A percentile compares a stretch with the other conserved stretches of the same genome.
phyloP scores from a whole-genome alignment of 2,888 invertebrate genomes.

The Eurytoma californica region DNA sequence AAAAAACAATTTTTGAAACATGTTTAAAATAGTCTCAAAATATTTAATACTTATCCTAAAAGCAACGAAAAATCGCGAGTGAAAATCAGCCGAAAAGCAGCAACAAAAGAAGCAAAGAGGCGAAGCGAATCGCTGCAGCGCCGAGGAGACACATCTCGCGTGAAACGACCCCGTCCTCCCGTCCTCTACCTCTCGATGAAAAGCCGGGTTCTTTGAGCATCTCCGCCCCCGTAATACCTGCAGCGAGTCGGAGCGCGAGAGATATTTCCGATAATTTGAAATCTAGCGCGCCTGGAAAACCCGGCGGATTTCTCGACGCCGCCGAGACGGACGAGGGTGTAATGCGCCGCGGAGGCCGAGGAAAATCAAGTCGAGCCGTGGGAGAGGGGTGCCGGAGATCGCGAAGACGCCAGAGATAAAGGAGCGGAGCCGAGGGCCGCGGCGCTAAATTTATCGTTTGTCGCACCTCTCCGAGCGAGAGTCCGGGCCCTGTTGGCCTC shows the following conservation, averaged over 20 bases:
- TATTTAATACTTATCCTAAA: neutral
- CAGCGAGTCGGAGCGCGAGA: constrained; percentile 25
- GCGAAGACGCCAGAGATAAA: constrained; percentile 37
- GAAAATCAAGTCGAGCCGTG: neutral
- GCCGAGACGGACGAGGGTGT: constrained; percentile 11
- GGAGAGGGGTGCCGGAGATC: constrained; percentile 11
- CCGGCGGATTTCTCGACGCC: constrained; percentile 24
- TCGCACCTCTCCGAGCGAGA: constrained; percentile 53
- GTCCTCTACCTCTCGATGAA: neutral
- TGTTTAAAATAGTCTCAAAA: too few species aligned
- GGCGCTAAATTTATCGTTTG: constrained; percentile 62
- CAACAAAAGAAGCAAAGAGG: neutral
- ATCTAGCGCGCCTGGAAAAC: constrained; percentile 26
- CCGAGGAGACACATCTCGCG: neutral
- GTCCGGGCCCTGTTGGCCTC: constrained; percentile 35
- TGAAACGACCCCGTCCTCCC: neutral
- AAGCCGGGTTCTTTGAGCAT: neutral
- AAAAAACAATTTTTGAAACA: too few species aligned
- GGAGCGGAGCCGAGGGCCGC: constrained; percentile 34
- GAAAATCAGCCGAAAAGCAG: neutral
- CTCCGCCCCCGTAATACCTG: neutral
- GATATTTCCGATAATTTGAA: constrained; percentile 56
- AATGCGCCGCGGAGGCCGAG: constrained; percentile 33
- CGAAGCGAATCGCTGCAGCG: neutral
- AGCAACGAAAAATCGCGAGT: neutral